phyloP scores from a whole-genome alignment of 2,888 invertebrate species.

The Metacarcinus magister region DNA sequence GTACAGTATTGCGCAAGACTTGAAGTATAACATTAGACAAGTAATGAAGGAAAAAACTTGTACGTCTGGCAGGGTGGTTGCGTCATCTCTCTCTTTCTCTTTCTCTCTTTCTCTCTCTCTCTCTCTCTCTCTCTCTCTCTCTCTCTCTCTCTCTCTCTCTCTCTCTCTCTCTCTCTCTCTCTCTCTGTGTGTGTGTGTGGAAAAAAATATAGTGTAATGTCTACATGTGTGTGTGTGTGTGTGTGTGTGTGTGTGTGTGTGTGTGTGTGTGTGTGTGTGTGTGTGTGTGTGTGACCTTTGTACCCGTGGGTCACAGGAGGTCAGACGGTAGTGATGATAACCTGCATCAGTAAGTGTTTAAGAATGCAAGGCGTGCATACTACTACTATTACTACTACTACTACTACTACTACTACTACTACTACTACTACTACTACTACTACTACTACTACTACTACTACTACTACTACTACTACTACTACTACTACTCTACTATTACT shows the following conservation, averaged over 20 bases:
- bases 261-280: conserved; percentile 27
- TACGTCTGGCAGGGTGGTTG: neutral
- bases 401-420: conserved; percentile 52
- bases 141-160: no score
- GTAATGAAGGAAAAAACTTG: neutral
- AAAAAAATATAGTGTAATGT: neutral
- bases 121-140: neutral
- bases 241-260: no score
- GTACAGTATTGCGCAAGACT: no score
- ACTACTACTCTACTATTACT: conserved; percentile 14
- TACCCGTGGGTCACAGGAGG: conserved; percentile 43
- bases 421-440: conserved; percentile 54
- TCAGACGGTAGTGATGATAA: neutral
- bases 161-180: no score
- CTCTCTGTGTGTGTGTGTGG: no score
- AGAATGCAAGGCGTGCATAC: neutral
- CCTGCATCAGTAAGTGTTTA: neutral
- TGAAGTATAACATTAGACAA: neutral
- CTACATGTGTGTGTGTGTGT: no score
- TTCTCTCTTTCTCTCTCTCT: neutral
- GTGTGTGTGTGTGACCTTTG: conserved; percentile 38
- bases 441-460: conserved; percentile 46
- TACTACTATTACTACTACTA: conserved; percentile 28
- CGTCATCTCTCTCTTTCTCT: neutral
- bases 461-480: conserved; percentile 44